phyloP scores from a whole-genome alignment of 1,140 invertebrate genomes.

The Papilio dardanus region DNA sequence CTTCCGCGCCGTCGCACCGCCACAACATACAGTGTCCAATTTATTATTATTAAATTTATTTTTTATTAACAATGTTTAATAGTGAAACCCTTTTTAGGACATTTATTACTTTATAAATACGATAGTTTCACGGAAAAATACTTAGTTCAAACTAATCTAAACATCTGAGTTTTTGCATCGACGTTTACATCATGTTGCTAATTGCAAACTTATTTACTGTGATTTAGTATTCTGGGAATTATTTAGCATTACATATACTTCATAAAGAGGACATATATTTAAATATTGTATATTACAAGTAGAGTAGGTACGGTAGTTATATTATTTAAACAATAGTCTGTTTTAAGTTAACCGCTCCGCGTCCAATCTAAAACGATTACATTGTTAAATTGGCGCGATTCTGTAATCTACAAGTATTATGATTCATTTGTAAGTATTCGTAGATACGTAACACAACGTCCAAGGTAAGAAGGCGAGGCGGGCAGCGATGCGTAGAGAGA shows the following conservation, averaged over 20 bases:
- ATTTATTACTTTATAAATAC: too few relatives aligned
- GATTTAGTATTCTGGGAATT: too few relatives aligned
- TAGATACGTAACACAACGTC: conserved; percentile 35
- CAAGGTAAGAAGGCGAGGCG: conserved; percentile 37
- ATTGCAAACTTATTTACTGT: too few relatives aligned
- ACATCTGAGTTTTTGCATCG: too few relatives aligned
- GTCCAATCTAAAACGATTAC: conserved; percentile 28
- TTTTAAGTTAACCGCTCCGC: not conserved
- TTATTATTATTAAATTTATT: not conserved
- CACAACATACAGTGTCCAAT: conserved; percentile 24
- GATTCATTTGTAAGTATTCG: conserved; percentile 33
- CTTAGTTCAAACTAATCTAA: too few relatives aligned
- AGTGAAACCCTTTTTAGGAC: too few relatives aligned
- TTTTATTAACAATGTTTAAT: not conserved
- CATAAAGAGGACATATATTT: too few relatives aligned
- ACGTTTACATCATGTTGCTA: too few relatives aligned
- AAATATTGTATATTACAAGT: too few relatives aligned
- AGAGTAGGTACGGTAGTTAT: too few relatives aligned
- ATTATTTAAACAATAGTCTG: not conserved
- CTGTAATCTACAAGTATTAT: conserved; percentile 27
- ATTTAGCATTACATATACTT: too few relatives aligned
- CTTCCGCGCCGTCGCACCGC: conserved; percentile 29
- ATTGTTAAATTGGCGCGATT: conserved; percentile 39
- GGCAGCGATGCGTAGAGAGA: conserved; percentile 62
- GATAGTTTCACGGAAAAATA: too few relatives aligned